These are phyloP conservation scores for Microdon myrmicae DNA, from an alignment of 2,888 invertebrate species.

Conservation along the genomic window DNA sequence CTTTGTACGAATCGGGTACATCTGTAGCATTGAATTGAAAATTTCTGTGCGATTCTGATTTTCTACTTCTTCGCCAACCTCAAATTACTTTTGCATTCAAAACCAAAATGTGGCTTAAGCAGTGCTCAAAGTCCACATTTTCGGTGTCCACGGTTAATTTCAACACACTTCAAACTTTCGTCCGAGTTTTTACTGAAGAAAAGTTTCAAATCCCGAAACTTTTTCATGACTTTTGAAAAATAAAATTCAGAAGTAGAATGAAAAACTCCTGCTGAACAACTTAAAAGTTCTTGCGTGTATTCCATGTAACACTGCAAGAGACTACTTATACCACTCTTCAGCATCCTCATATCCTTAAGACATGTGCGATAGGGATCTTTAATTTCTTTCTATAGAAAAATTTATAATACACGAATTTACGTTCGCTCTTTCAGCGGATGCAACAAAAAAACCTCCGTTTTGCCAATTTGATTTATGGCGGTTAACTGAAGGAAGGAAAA, in stretches of 20 bases:
- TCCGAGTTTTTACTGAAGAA: conserved; percentile 1
- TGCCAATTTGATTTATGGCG: conserved; percentile 17
- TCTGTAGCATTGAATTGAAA: no score
- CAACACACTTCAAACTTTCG: conserved; percentile 11
- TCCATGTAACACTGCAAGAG: not conserved
- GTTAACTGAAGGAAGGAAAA: conserved; percentile 1
- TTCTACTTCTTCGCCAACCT: no score
- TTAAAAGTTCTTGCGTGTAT: conserved; percentile 2
- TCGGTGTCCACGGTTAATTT: conserved; percentile 19
- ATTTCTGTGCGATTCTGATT: no score
- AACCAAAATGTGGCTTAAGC: conserved; percentile 2
- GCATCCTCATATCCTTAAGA: conserved; percentile 2
- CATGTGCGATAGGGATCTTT: conserved; percentile 12
- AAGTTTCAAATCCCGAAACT: not conserved
- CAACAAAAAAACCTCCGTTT: no score
- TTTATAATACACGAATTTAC: no score
- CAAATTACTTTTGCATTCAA: conserved; percentile 1
- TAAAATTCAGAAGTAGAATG: not conserved
- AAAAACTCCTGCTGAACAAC: conserved; percentile 3
- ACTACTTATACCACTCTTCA: no score
- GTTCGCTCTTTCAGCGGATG: no score
- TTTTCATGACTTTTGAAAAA: not conserved
- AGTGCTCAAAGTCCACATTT: not conserved
- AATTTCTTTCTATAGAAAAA: conserved; percentile 20
- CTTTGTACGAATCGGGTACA: no score